Evolutionary conservation across 2,797 vertebrate genomes (phyloP).

Genomic region (Emys orbicularis): DNA sequence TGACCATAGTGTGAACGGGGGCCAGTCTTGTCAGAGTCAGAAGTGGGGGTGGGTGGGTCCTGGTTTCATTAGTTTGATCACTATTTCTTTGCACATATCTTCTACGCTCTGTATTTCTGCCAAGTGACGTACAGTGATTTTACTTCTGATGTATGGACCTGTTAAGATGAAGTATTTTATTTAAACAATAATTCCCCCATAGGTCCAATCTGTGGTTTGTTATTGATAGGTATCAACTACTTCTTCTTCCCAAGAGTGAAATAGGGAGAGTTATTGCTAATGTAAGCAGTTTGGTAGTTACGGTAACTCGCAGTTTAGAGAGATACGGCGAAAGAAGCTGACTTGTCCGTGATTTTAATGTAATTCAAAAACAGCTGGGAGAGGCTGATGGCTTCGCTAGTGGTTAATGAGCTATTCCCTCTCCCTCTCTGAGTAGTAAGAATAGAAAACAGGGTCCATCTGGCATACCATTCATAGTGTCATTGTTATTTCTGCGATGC

Average conservation of each 20-base stretch:
- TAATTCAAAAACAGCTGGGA: slow-evolving; percentile 33
- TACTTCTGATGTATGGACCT: not conserved
- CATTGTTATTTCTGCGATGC: not conserved
- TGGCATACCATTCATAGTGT: not conserved
- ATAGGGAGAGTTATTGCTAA: not conserved
- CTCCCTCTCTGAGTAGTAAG: not conserved
- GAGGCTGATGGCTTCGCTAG: not conserved
- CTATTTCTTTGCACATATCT: not conserved
- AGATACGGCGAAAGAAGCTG: not conserved
- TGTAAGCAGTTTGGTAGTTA: not conserved
- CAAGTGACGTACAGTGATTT: not conserved
- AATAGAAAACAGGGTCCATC: slow-evolving; percentile 41
- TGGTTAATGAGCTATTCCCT: slow-evolving; percentile 16
- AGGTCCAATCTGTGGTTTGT: not conserved
- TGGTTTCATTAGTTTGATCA: not conserved
- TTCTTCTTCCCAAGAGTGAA: not conserved
- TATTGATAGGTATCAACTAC: not conserved
- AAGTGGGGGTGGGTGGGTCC: not conserved
- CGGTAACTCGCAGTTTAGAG: not conserved
- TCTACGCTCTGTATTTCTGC: not conserved
- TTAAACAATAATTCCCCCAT: not conserved
- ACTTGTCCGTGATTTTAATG: not conserved
- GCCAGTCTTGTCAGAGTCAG: not conserved
- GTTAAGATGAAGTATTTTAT: not conserved
- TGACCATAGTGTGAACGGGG: not conserved